Evolutionary conservation across 2,888 invertebrate genomes (phyloP).

Genomic region (Lepidochitona cinerea): DNA sequence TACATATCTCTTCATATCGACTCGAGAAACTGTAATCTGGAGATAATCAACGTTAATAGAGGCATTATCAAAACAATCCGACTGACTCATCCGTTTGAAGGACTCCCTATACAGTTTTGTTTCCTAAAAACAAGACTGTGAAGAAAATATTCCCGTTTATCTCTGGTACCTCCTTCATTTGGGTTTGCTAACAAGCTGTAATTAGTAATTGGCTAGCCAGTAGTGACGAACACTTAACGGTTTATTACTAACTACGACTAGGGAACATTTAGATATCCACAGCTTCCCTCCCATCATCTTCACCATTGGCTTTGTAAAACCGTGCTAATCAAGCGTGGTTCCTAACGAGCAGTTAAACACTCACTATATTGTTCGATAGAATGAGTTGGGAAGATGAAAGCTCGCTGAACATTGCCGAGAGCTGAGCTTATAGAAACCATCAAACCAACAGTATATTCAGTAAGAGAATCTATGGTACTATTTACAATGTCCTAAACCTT

Average conservation of each 20-base stretch:
- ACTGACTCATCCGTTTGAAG: neutral
- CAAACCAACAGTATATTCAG: too few species aligned
- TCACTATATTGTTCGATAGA: neutral
- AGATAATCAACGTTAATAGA: neutral
- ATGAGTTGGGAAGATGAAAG: too few species aligned
- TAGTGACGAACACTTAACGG: neutral
- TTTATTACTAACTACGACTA: neutral
- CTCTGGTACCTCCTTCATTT: too few species aligned
- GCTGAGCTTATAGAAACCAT: too few species aligned
- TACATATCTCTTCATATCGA: neutral
- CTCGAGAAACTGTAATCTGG: neutral
- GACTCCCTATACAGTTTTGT: too few species aligned
- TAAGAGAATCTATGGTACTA: too few species aligned
- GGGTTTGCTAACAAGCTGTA: neutral
- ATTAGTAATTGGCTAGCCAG: neutral
- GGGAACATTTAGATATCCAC: too few species aligned
- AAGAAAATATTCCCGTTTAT: too few species aligned
- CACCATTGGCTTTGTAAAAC: neutral
- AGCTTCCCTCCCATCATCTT: neutral
- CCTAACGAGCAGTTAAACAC: neutral
- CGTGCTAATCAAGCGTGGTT: neutral
- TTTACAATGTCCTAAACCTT: too few species aligned
- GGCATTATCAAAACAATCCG: neutral
- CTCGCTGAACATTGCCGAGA: too few species aligned
- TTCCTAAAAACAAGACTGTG: too few species aligned